A percentile compares a stretch with the other conserved stretches of the same genome.
phyloP scores from a whole-genome alignment of 2,888 invertebrate species.

The Syritta pipiens region DNA sequence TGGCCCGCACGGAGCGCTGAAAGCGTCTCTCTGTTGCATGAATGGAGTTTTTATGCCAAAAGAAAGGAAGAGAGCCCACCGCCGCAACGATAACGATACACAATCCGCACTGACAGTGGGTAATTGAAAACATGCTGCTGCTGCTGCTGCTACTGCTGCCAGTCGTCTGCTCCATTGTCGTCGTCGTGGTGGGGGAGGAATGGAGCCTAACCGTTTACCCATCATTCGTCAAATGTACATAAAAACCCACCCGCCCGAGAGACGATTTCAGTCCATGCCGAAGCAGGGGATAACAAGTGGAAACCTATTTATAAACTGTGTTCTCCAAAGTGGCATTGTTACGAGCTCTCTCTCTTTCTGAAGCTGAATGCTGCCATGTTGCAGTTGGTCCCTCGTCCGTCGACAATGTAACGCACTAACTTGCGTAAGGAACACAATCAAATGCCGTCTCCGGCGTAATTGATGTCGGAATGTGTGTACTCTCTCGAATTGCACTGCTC shows the following conservation, averaged over 20 bases:
- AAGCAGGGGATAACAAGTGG: slow-evolving; percentile 32
- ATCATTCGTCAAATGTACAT: slow-evolving; percentile 21
- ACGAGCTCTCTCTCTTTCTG: slow-evolving; percentile 14
- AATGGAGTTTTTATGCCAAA: slow-evolving; percentile 42
- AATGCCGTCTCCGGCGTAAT: slow-evolving; percentile 50
- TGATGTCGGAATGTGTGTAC: slow-evolving; percentile 36
- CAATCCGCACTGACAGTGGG: slow-evolving; percentile 47
- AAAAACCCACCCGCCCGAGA: slow-evolving; percentile 12
- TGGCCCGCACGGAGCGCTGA: slow-evolving; percentile 38
- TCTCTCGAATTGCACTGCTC: neutral
- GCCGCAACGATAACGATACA: slow-evolving; percentile 18
- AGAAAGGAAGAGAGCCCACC: slow-evolving; percentile 21
- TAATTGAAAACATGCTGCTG: slow-evolving; percentile 46
- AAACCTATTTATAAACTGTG: slow-evolving; percentile 54
- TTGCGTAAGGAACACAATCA: slow-evolving; percentile 61
- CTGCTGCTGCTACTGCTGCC: slow-evolving; percentile 7
- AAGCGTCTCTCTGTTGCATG: slow-evolving; percentile 56
- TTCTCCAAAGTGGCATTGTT: slow-evolving; percentile 33
- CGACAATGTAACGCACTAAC: slow-evolving; percentile 35
- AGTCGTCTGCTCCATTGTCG: neutral
- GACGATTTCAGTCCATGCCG: neutral
- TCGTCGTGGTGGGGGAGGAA: slow-evolving; percentile 4
- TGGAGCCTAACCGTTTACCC: slow-evolving; percentile 5
- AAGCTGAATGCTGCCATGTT: slow-evolving; percentile 25
- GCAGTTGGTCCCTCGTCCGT: slow-evolving; percentile 13